Base-by-base conservation (phyloP, 2,797 vertebrate genomes). In the Salmo trutta region DNA sequence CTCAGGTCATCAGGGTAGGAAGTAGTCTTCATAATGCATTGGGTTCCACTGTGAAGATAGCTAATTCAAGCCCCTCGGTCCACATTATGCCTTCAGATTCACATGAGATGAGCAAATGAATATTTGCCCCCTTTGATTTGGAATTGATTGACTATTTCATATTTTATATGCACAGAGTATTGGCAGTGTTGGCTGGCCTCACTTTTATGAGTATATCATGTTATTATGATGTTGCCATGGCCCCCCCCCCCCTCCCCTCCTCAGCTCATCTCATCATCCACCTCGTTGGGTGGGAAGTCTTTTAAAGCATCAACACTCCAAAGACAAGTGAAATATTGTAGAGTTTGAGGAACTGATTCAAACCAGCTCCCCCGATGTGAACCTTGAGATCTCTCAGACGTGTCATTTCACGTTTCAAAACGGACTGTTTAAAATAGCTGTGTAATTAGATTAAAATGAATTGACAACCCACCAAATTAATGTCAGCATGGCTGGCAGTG, bases 361-460 rank as follows among this genome's bases (percentile, higher is more conserved):
- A 90, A 93, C 85, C 85, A 94, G 84, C 75, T 91, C 86, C 89
- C 82, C 72, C 77, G 64, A 79, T 59, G 83, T 78, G 81, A 87
- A 82, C 31, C 80, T 54, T 29, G 74, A 80, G 75, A 83, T 82
- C 82, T 89, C 82, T 87, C 81, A 81, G 87, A 65, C 80, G 86
- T 83, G 87, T 87, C 86, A 90, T 88, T 87, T 88, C 83, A 71
- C 52, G 75, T 84, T 92, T 88, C 86, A 84, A 87, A 93, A 90
- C 81, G 85, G 86, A 85, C 71, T 36, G 77, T 90, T 88, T 89
- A 91, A 94, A 87, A 88, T 68, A 83, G 83, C 81, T 71, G 79
- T 6, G 87, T 91, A 91, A 89, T 92, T 87, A 90, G 91, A 92
- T 92, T 92, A 87, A 88, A 91, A 88, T 67, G 82, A 87, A 91